Evolutionary conservation across 2,113 vertebrate genomes (phyloP), one percentile per base, ranked within the genome.

Genomic region (Phyllopteryx taeniolatus): DNA sequence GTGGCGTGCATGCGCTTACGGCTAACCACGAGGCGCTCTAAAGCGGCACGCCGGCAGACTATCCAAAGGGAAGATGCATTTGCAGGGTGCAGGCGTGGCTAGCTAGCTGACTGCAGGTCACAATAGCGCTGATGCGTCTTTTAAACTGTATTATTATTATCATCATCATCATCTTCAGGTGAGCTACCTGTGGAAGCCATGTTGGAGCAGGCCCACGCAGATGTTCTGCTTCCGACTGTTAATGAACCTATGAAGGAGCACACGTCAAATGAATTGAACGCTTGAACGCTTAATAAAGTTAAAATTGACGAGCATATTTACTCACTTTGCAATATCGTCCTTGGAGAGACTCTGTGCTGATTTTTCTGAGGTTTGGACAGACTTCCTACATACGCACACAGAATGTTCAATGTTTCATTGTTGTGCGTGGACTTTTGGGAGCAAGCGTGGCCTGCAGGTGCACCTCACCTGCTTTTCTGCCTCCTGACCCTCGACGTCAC

Each of bases 131-230:
- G 27, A 27, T 27, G 27, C 27, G 27, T 27, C 27, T 27, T 27
- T 27, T 1, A 27, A 27, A 27, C 27, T 27, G 27, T 27, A 27
- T 27, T 27, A 27, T 27, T 27, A 27, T 27, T 27, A 27, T 27
- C 27, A 27, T 27, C 1, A 27, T 27, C 1, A 27, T 27, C 27
- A 27, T 27, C 27, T 27, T 27, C 27, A 27, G 1, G 27, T 27
- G 27, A 27, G 3, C 9, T 59, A 90, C 90, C 93, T 88, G 84
- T 95, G 95, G 85, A 90, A 94, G 43, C 97, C 96, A 2, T 84
- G 85, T 15, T 87, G 90, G 75, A 98, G 92, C 94, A 98, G 91
- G 79, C 90, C 90, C 89, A 96, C 93, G 64, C 96, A 98, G 76
- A 95, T 77, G 87, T 87, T 95, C 81, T 95, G 94, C 89, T 91